phyloP scores from a whole-genome alignment of 2,888 invertebrate genomes.

The Ophraella communa region DNA sequence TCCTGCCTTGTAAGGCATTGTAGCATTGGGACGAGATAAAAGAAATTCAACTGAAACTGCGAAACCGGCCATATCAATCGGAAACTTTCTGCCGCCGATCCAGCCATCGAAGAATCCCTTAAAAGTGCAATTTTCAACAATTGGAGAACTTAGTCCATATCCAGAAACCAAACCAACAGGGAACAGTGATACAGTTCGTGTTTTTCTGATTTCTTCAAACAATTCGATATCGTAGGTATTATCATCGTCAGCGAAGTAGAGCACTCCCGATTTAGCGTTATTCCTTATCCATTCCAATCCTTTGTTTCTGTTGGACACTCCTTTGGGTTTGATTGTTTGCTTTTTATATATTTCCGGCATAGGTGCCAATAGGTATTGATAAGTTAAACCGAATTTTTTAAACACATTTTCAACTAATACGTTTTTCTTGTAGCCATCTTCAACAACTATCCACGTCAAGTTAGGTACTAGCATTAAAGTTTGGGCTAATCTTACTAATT shows the following conservation, averaged over 20 bases:
- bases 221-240: constrained; percentile 79
- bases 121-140: constrained; percentile 67
- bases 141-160: constrained; percentile 72
- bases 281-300: constrained; percentile 75
- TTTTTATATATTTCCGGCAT: constrained; percentile 70
- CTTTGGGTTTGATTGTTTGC: constrained; percentile 68
- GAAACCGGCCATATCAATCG: constrained; percentile 86
- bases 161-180: constrained; percentile 84
- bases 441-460: constrained; percentile 92
- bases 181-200: constrained; percentile 80
- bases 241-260: constrained; percentile 85
- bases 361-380: constrained; percentile 71
- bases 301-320: constrained; percentile 75
- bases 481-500: constrained; percentile 84
- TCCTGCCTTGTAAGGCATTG: constrained; percentile 74
- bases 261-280: constrained; percentile 71
- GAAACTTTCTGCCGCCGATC: constrained; percentile 76
- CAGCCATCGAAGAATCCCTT: constrained; percentile 80
- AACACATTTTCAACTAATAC: constrained; percentile 76
- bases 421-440: constrained; percentile 78
- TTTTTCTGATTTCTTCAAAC: constrained; percentile 78
- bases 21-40: constrained; percentile 66
- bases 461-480: constrained; percentile 85
- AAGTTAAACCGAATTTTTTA: constrained; percentile 69
- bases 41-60: constrained; percentile 75